Base-by-base conservation (phyloP, 92 coral and sea anemone genomes). In the Micromussa lordhowensis region DNA sequence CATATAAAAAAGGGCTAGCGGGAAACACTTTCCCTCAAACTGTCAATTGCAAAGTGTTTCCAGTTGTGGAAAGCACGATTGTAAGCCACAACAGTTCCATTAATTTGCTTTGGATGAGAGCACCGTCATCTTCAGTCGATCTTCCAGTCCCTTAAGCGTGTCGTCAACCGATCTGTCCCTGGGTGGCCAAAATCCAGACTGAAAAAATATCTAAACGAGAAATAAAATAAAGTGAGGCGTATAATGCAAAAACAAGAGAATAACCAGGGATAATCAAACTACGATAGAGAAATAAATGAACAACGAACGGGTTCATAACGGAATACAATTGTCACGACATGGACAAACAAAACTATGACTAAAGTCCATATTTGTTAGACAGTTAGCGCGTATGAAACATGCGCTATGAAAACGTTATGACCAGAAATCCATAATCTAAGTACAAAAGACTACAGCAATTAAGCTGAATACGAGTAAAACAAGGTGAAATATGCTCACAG, bases 31-130 rank as follows among this genome's bases (percentile, higher is more conserved):
- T 73, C 78, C 78, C 78, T 38, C 68, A 83, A 68, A 44, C 61
- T 68, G 58, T 59, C 86, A 21, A 31, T 35, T 81, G 85, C 85
- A 81, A 81, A 81, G 73, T 81, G 85, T 51, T 59, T 82, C 86
- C 86, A 82, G 61, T 40, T 83, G 58, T 19, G 78, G 87, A 83
- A 83, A 83, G 87, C 87, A 83, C 78, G 87, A 51, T 83, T 83
- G 78, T 83, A 83, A 66, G 76, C 57, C 58, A 83, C 78, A 69
- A 69, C 78, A 68, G 75, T 85, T 14, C 75, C 35, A 35, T 54
- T 2, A 5, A 36, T 36, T 75, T 18, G 88, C 88, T 70, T 57
- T 74, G 72, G 88, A 85, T 30, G 81, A 71, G 80, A 84, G 88
- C 40, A 84, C 80, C 10, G 80, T 72, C 69, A 49, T 73, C 88